Percentiles rank a stretch among this genome's conserved stretches.
Evolutionary conservation across 2,888 invertebrate genomes (phyloP).

Genomic region (Drosophila gaucha): DNA sequence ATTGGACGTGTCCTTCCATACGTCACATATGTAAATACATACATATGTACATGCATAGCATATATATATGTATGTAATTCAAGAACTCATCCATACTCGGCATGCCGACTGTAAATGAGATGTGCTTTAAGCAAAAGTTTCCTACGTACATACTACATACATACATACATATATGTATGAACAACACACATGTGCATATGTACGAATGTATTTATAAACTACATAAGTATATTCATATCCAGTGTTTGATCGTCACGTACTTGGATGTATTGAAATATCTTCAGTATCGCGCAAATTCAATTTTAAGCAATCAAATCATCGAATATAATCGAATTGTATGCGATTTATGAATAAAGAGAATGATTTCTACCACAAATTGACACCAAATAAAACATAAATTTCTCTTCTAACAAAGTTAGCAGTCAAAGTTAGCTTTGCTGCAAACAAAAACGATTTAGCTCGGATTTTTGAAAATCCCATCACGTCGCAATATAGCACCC

Average conservation of each 20-base stretch:
- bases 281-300: constrained; percentile 62
- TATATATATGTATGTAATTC: not conserved
- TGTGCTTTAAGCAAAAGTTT: no score
- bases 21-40: no score
- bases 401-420: constrained; percentile 70
- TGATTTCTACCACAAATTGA: constrained; percentile 72
- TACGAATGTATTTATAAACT: not conserved
- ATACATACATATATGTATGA: not conserved
- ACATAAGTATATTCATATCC: constrained; percentile 19
- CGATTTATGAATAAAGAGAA: constrained; percentile 67
- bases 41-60: no score
- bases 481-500: constrained; percentile 60
- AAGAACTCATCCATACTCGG: not conserved
- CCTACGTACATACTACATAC: no score
- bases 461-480: constrained; percentile 71
- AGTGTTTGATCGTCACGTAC: constrained; percentile 52
- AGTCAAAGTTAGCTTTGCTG: constrained; percentile 64
- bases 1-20: not conserved
- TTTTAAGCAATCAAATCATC: constrained; percentile 67
- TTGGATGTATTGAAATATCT: constrained; percentile 50
- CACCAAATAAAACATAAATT: constrained; percentile 72
- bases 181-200: not conserved
- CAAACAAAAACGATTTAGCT: constrained; percentile 73
- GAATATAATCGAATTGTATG: constrained; percentile 66
- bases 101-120: not conserved